Conservation (phyloP, 1,140 invertebrate genomes). For the Apis dorsata region DNA sequence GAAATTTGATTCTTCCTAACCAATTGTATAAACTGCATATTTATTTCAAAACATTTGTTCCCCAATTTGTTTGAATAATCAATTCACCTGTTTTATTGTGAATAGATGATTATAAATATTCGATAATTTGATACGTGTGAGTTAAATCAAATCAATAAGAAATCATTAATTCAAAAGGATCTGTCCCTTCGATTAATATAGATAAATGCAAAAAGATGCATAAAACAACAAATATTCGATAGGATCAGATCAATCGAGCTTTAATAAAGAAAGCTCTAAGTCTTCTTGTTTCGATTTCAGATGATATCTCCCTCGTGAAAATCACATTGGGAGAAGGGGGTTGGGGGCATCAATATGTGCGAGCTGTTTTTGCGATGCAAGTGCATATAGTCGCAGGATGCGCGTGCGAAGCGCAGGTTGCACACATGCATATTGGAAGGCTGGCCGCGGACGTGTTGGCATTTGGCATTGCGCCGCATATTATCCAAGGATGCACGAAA, state of each 20-base stretch:
- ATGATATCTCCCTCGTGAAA: neutral
- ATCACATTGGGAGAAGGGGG: neutral
- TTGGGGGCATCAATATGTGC: slow-evolving; percentile 10
- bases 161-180: no score
- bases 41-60: no score
- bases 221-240: neutral
- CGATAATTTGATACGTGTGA: no score
- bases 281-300: neutral
- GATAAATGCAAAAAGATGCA: no score
- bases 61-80: no score
- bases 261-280: neutral
- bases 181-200: no score
- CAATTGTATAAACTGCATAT: no score
- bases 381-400: slow-evolving; percentile 39
- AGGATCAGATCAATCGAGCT: no score
- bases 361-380: slow-evolving; percentile 48
- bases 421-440: slow-evolving; percentile 60
- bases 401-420: slow-evolving; percentile 49
- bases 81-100: no score
- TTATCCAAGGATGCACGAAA: slow-evolving; percentile 78
- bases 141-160: no score
- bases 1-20: no score
- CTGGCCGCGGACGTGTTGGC: slow-evolving; percentile 70
- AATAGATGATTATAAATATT: no score
- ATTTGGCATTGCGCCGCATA: slow-evolving; percentile 78